phyloP scores from a whole-genome alignment of 2,113 vertebrate genomes.

The Leptodactylus fuscus region DNA sequence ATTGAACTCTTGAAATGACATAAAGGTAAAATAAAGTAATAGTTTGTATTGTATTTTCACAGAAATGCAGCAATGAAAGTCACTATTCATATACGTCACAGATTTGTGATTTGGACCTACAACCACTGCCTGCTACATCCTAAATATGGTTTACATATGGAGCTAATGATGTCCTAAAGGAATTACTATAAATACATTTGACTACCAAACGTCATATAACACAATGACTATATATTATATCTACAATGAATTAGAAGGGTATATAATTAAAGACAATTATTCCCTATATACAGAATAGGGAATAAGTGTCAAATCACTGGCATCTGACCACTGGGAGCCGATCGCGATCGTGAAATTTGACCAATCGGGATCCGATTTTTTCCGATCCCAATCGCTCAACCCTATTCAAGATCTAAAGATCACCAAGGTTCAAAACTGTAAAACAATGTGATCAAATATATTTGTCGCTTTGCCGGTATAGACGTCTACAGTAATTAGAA shows the following conservation, averaged over 20 bases:
- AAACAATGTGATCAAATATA: neutral
- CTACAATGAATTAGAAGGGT: neutral
- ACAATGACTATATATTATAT: neutral
- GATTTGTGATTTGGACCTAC: neutral
- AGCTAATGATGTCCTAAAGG: too few relatives aligned
- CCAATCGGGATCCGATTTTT: too few relatives aligned
- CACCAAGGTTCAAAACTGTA: neutral
- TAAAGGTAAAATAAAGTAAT: neutral
- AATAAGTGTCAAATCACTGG: too few relatives aligned
- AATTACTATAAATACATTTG: too few relatives aligned
- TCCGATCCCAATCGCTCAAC: too few relatives aligned
- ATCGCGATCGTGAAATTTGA: too few relatives aligned
- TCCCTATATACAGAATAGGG: too few relatives aligned
- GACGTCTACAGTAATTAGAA: neutral
- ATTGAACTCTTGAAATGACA: neutral
- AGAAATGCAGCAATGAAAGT: slow-evolving; percentile 10
- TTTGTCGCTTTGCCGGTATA: neutral
- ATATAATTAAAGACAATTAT: too few relatives aligned
- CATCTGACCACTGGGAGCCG: too few relatives aligned
- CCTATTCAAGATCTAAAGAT: neutral
- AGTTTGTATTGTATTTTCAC: neutral
- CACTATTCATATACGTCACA: neutral
- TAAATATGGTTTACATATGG: neutral
- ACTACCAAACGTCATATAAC: too few relatives aligned
- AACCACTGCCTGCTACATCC: neutral